A percentile compares a stretch with the other conserved stretches of the same genome.
Conservation (phyloP, 2,113 vertebrate genomes). For the Crocuta crocuta region DNA sequence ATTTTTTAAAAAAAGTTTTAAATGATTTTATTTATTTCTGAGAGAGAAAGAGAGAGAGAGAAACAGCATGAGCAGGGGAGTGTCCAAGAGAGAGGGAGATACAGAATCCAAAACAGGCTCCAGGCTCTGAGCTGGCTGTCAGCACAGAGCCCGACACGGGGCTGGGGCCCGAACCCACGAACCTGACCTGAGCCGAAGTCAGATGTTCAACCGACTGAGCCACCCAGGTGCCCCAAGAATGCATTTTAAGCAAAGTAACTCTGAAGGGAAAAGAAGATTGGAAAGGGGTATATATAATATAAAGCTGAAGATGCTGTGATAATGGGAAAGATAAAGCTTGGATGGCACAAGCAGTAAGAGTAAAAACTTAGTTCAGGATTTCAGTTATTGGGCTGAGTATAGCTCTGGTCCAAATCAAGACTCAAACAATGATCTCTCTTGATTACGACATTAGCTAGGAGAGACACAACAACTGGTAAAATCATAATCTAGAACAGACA, state of each 20-base stretch:
- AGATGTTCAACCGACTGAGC: no score
- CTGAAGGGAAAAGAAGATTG: neutral
- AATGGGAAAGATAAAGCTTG: neutral
- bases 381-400: neutral
- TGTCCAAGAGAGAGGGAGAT: no score
- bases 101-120: no score
- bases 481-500: neutral
- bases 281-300: neutral
- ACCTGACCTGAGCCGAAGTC: no score
- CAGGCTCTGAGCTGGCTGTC: no score
- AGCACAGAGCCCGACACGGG: no score
- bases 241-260: conserved; percentile 4
- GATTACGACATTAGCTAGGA: neutral
- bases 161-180: no score
- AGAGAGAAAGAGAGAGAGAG: no score
- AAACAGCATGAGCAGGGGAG: no score
- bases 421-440: neutral
- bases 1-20: neutral
- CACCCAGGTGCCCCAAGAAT: neutral
- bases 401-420: neutral
- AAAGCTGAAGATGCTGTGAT: neutral
- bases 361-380: neutral
- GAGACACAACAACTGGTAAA: neutral
- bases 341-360: neutral
- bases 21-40: no score